These are phyloP conservation scores for Lasiurus borealis DNA, from an alignment of 2,113 vertebrate species.

Conservation along the genomic window DNA sequence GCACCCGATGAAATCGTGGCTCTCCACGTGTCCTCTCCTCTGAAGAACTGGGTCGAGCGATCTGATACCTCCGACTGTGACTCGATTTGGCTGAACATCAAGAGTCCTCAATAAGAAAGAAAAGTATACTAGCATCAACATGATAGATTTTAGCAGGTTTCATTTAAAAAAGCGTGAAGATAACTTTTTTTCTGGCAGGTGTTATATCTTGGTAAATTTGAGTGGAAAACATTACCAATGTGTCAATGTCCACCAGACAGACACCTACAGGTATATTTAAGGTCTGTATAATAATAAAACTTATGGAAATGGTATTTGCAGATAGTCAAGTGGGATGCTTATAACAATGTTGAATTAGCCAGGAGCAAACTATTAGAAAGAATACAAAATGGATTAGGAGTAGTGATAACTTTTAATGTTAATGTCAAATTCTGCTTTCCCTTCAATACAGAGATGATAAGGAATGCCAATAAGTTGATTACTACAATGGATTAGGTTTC, in stretches of 20 bases:
- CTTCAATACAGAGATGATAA: not conserved
- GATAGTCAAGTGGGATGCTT: not conserved
- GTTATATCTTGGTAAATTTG: not conserved
- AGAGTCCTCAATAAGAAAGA: conserved; percentile 90
- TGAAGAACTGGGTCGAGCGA: conserved; percentile 94
- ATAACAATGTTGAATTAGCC: not conserved
- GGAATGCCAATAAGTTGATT: not conserved
- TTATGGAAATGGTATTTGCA: not conserved
- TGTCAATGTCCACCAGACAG: not conserved
- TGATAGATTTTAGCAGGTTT: not conserved
- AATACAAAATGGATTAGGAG: not conserved
- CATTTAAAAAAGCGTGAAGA: not conserved
- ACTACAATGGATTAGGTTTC: not conserved
- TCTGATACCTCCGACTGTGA: conserved; percentile 95
- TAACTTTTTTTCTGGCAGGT: not conserved
- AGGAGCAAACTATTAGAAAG: not conserved
- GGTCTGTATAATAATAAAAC: not conserved
- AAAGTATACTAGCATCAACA: not conserved
- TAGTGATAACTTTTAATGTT: not conserved
- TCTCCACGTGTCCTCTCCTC: conserved; percentile 94
- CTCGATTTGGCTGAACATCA: conserved; percentile 96
- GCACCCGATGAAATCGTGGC: conserved; percentile 98
- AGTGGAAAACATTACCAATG: not conserved
- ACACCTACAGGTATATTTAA: not conserved
- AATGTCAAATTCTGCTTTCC: not conserved